Conservation (phyloP, 2,113 vertebrate genomes). For the Corythornis cristatus region DNA sequence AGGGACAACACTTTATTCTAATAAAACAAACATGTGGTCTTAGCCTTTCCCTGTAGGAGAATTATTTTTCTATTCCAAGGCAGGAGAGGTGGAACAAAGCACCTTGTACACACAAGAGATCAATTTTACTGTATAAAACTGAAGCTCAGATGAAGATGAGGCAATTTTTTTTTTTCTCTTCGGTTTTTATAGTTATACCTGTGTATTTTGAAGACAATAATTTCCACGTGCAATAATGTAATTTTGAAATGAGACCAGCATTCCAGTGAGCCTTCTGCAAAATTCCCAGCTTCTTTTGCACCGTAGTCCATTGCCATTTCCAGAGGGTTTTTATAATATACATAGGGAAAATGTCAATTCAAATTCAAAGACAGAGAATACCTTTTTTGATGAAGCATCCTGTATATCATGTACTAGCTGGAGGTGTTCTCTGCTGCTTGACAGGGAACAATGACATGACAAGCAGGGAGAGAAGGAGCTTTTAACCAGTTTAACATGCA, state of each 20-base stretch:
- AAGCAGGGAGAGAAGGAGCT: background rate
- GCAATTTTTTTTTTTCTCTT: background rate
- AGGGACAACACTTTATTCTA: constrained; percentile 38
- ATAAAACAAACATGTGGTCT: background rate
- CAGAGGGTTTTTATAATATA: constrained; percentile 4
- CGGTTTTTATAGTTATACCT: background rate
- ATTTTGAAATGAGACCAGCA: background rate
- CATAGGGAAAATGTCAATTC: constrained; percentile 25
- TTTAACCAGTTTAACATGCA: constrained; percentile 27
- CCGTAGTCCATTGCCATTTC: background rate
- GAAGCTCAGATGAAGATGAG: background rate
- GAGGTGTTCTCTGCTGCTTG: constrained; percentile 45
- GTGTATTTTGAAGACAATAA: background rate
- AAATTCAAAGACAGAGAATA: constrained; percentile 45
- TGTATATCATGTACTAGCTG: constrained; percentile 51
- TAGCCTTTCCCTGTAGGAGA: background rate
- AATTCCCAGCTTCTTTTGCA: background rate
- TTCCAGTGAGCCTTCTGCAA: background rate
- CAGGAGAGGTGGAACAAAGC: background rate
- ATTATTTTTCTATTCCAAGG: constrained; percentile 18
- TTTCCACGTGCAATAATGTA: background rate
- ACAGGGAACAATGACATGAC: constrained; percentile 51
- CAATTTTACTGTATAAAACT: background rate
- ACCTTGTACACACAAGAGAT: background rate
- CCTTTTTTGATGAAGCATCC: constrained; percentile 50